phyloP scores from a whole-genome alignment of 2,113 vertebrate species.

The Stegastes partitus region DNA sequence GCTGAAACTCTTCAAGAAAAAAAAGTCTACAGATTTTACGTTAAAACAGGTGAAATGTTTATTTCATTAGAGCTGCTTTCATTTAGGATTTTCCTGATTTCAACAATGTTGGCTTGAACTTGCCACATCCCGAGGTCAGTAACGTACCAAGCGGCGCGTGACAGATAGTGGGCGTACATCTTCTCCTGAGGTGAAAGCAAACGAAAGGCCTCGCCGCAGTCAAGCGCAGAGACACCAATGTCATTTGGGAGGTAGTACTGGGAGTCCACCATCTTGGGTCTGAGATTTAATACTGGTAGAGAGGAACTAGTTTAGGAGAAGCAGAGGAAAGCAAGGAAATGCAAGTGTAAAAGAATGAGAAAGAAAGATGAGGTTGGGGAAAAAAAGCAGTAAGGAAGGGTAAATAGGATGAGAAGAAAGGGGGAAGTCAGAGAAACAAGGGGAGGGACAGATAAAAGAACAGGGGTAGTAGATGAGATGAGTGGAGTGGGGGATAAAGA shows the following conservation, averaged over 20 bases:
- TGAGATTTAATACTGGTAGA: constrained; percentile 21
- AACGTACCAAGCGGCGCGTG: constrained; percentile 89
- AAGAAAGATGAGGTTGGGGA: no score
- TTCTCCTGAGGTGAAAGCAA: constrained; percentile 89
- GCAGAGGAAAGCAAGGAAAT: background rate
- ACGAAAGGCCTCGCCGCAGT: constrained; percentile 89
- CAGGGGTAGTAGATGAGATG: no score
- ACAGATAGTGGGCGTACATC: constrained; percentile 91
- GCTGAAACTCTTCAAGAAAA: background rate
- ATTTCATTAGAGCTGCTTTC: background rate
- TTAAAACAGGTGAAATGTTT: background rate
- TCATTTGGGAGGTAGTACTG: constrained; percentile 94
- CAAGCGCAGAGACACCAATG: constrained; percentile 88
- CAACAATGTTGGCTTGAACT: background rate
- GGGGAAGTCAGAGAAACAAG: no score
- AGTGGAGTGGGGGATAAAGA: no score
- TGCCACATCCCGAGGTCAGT: background rate
- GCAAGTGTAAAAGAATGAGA: background rate
- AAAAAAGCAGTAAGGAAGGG: no score
- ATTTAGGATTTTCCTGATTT: background rate
- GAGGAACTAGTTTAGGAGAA: constrained; percentile 42
- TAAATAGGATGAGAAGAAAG: background rate
- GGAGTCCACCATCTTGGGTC: constrained; percentile 88
- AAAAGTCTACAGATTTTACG: background rate
- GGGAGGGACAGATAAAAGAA: background rate